phyloP scores from a whole-genome alignment of 2,113 vertebrate genomes.

The Takifugu bimaculatus region DNA sequence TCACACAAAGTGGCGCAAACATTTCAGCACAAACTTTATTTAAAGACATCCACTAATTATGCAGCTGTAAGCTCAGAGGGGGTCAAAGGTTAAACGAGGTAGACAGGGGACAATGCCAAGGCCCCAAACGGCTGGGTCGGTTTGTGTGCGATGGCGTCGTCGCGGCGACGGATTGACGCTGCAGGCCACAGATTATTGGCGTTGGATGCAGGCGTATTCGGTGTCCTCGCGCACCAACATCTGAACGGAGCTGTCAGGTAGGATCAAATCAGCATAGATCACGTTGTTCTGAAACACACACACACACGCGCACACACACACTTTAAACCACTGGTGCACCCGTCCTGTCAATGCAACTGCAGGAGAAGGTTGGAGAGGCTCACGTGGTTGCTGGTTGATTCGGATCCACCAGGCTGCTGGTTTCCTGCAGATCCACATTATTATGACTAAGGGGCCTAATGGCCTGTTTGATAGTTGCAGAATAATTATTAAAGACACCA shows the following conservation, averaged over 20 bases:
- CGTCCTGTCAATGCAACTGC: neutral
- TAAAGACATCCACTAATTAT: neutral
- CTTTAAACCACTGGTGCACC: neutral
- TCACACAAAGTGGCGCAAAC: neutral
- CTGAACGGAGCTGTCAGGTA: neutral
- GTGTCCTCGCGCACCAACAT: conserved; percentile 7
- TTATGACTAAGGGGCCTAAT: neutral
- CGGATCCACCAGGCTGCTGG: conserved; percentile 5
- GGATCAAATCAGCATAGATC: conserved; percentile 40
- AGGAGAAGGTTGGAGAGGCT: neutral
- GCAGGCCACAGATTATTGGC: neutral
- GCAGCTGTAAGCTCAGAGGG: too few relatives aligned
- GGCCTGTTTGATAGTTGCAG: too few relatives aligned
- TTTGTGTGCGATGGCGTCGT: too few relatives aligned
- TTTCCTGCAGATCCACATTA: neutral
- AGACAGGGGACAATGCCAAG: too few relatives aligned
- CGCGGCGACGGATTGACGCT: too few relatives aligned
- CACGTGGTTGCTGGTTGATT: conserved; percentile 5
- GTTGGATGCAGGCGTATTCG: conserved; percentile 38
- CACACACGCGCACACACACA: neutral
- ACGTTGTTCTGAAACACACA: conserved; percentile 35
- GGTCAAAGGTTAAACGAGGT: too few relatives aligned
- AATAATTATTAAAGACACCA: too few relatives aligned
- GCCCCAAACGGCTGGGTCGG: too few relatives aligned
- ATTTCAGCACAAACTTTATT: neutral